A percentile compares a stretch with the other conserved stretches of the same genome.
phyloP scores from a whole-genome alignment of 2,797 vertebrate genomes.

The Mastacembelus armatus region DNA sequence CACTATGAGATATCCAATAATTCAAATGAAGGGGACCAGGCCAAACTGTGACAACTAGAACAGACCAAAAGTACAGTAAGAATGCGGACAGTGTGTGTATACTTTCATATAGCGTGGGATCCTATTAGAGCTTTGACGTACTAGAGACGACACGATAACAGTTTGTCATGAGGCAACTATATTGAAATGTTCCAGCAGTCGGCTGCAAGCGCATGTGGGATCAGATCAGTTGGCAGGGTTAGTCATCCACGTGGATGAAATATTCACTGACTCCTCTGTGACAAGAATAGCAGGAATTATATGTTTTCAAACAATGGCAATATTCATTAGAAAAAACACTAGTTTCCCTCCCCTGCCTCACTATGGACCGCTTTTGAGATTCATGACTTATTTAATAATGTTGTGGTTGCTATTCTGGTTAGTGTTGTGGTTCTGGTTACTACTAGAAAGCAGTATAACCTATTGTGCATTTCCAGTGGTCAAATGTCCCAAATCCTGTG shows the following conservation, averaged over 20 bases:
- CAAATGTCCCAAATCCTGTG: not conserved
- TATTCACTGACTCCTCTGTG: constrained; percentile 44
- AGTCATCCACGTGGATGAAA: constrained; percentile 33
- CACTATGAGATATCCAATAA: not conserved
- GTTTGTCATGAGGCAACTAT: constrained; percentile 16
- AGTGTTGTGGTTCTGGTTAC: too few relatives aligned
- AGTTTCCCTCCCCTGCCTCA: not conserved
- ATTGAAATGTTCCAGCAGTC: constrained; percentile 15
- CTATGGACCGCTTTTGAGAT: not conserved
- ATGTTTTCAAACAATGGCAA: constrained; percentile 51
- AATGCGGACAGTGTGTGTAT: not conserved
- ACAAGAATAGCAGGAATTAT: constrained; percentile 41
- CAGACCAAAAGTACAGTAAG: not conserved
- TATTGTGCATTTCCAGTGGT: not conserved
- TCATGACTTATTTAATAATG: not conserved
- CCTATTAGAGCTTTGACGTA: not conserved
- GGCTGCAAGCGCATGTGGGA: constrained; percentile 44
- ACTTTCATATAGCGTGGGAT: not conserved
- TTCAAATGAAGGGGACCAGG: too few relatives aligned
- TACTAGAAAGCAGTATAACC: not conserved
- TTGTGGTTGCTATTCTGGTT: not conserved
- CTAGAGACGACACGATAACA: not conserved
- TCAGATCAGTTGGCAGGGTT: constrained; percentile 18
- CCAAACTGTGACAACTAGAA: too few relatives aligned
- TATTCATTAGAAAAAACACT: constrained; percentile 38